A percentile compares a stretch with the other conserved stretches of the same genome.
phyloP scores from a whole-genome alignment of 2,888 invertebrate species.

The Acleris cristana region DNA sequence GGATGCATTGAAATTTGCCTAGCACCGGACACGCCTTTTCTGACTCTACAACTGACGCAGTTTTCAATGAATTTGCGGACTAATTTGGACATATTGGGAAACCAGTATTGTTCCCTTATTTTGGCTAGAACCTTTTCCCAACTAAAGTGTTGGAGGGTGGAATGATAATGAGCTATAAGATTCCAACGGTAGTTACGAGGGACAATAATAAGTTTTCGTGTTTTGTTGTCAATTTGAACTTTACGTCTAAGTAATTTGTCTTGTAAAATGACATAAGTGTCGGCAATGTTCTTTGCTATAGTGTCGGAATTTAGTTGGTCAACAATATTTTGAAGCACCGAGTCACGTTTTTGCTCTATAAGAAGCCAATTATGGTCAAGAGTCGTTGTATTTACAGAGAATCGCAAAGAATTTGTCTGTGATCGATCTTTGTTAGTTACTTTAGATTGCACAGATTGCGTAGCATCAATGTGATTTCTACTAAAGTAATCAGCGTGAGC shows the following conservation, averaged over 20 bases:
- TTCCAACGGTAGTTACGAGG: slow-evolving; percentile 29
- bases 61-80: slow-evolving; percentile 20
- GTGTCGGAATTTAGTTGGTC: background rate
- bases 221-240: background rate
- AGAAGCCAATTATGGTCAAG: slow-evolving; percentile 25
- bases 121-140: slow-evolving; percentile 33
- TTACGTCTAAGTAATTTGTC: slow-evolving; percentile 1
- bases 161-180: slow-evolving; percentile 23
- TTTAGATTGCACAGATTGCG: too few relatives aligned
- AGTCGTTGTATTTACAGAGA: background rate
- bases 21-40: too few relatives aligned
- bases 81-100: slow-evolving; percentile 18
- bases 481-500: background rate
- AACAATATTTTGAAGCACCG: slow-evolving; percentile 19
- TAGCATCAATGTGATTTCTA: background rate
- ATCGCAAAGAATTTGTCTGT: background rate
- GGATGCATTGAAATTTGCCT: slow-evolving; percentile 9
- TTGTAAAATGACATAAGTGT: slow-evolving; percentile 19
- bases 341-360: slow-evolving; percentile 34
- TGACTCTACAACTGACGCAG: slow-evolving; percentile 15
- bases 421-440: too few relatives aligned
- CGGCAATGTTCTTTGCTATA: slow-evolving; percentile 8
- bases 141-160: slow-evolving; percentile 23
- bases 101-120: slow-evolving; percentile 31
- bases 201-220: background rate